Evolutionary conservation across 30 jellyfish, hydroid and myxozoan species (phyloP).

Genomic region (Aurelia sp.): DNA sequence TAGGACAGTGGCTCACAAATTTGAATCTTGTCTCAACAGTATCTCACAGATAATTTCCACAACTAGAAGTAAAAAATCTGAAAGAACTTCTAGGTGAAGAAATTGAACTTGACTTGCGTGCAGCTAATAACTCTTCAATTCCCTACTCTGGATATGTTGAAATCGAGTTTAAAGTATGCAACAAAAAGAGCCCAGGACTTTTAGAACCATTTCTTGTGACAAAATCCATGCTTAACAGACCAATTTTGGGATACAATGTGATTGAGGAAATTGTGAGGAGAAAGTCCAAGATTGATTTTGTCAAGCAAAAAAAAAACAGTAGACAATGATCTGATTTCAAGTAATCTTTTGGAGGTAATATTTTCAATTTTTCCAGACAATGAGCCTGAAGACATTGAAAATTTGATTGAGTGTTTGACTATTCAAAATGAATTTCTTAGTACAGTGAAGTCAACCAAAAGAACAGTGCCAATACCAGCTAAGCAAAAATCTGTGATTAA

Average conservation of each 20-base stretch:
- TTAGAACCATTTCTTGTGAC: slow-evolving; percentile 38
- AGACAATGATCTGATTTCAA: neutral
- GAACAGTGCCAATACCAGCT: slow-evolving; percentile 9
- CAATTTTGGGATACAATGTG: slow-evolving; percentile 44
- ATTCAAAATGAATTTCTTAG: slow-evolving; percentile 29
- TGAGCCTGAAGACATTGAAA: slow-evolving; percentile 5
- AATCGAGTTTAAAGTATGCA: too few species aligned
- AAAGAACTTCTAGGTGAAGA: too few species aligned
- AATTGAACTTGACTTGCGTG: too few species aligned
- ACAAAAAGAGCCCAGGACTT: too few species aligned
- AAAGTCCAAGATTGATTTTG: too few species aligned
- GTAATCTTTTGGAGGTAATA: slow-evolving; percentile 8
- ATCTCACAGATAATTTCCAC: too few species aligned
- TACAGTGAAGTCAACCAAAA: slow-evolving; percentile 25
- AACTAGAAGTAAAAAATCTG: too few species aligned
- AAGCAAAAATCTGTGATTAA: slow-evolving; percentile 9
- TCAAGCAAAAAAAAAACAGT: neutral
- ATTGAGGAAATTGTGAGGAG: slow-evolving; percentile 15
- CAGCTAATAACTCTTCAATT: too few species aligned
- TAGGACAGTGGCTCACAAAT: too few species aligned
- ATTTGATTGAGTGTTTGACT: slow-evolving; percentile 20
- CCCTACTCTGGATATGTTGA: too few species aligned
- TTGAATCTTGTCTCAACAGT: too few species aligned
- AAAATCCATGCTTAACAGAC: neutral
- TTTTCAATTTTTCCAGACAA: slow-evolving; percentile 4